Percentiles rank a stretch among this genome's conserved stretches.
phyloP scores from a whole-genome alignment of 2,888 invertebrate species.

The Nemurella pictetii region DNA sequence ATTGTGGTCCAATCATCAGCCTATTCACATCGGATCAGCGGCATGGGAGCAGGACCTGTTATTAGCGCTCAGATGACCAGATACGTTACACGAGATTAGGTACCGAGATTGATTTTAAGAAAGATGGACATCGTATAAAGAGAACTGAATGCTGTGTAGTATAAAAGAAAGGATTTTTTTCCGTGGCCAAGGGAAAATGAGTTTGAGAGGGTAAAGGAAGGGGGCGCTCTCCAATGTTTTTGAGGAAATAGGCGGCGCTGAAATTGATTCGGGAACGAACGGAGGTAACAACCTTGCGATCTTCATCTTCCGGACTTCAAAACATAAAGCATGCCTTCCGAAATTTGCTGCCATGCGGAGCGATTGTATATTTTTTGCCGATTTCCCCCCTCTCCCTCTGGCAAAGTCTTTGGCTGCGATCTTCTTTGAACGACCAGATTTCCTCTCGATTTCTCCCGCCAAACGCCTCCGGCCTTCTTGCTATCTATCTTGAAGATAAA shows the following conservation, averaged over 20 bases:
- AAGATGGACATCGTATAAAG: not conserved
- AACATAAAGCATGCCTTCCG: not conserved
- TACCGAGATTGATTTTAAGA: not conserved
- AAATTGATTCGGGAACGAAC: not conserved
- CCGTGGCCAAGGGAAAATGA: not conserved
- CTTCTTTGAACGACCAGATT: not conserved
- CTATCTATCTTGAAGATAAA: not conserved
- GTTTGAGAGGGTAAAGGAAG: not conserved
- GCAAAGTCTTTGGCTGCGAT: not conserved
- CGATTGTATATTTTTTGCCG: not conserved
- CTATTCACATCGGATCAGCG: constrained; percentile 3
- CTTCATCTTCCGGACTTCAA: not conserved
- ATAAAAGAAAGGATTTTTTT: not conserved
- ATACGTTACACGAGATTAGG: not conserved
- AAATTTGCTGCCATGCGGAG: not conserved
- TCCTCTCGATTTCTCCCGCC: not conserved
- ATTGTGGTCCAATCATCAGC: constrained; percentile 33
- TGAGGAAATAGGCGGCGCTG: not conserved
- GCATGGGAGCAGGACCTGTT: not conserved
- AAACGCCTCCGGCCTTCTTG: not conserved
- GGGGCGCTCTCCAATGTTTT: not conserved
- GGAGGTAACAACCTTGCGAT: not conserved
- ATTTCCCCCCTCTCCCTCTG: not conserved
- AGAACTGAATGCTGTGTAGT: not conserved
- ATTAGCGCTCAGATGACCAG: not conserved